Percentiles rank a stretch among this genome's conserved stretches.
Conservation (phyloP, 2,797 vertebrate species). For the Phoxinus dragarum region DNA sequence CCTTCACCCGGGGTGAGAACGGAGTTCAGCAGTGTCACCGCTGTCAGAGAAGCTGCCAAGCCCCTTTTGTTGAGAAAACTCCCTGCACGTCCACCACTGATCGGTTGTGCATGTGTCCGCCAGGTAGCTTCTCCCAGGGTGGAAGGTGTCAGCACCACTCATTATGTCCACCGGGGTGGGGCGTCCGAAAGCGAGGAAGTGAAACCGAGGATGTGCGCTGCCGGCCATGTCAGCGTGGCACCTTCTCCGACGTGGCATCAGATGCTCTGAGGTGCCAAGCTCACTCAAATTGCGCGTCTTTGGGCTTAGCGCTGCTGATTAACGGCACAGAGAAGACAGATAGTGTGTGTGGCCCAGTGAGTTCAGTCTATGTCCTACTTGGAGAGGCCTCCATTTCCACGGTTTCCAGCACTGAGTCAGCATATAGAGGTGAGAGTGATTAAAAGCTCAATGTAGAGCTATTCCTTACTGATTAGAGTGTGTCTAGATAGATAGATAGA, state of each 20-base stretch:
- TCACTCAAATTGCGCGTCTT: constrained; percentile 86
- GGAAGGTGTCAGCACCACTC: constrained; percentile 82
- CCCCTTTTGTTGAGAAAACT: constrained; percentile 83
- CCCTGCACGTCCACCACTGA: constrained; percentile 87
- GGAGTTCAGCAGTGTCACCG: constrained; percentile 89
- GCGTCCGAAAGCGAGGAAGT: constrained; percentile 87
- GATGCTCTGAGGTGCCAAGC: constrained; percentile 83
- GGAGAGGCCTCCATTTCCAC: constrained; percentile 53
- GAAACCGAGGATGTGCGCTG: constrained; percentile 88
- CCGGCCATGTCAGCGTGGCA: constrained; percentile 86
- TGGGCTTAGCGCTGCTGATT: constrained; percentile 80
- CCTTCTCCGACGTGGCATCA: constrained; percentile 88
- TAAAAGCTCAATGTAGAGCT: background rate
- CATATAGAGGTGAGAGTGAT: constrained; percentile 68
- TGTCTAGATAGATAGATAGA: background rate
- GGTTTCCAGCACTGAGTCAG: constrained; percentile 55
- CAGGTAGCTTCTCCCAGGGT: constrained; percentile 77
- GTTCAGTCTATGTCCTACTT: constrained; percentile 51
- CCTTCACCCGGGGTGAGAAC: constrained; percentile 91
- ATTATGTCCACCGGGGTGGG: constrained; percentile 85
- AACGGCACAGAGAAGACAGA: constrained; percentile 86
- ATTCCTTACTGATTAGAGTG: constrained; percentile 25
- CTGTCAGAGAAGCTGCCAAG: constrained; percentile 83
- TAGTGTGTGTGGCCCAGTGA: constrained; percentile 81
- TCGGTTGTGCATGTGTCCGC: constrained; percentile 87